Conservation (phyloP, 1,140 invertebrate genomes). For the Leptinotarsa undecemlineata region DNA sequence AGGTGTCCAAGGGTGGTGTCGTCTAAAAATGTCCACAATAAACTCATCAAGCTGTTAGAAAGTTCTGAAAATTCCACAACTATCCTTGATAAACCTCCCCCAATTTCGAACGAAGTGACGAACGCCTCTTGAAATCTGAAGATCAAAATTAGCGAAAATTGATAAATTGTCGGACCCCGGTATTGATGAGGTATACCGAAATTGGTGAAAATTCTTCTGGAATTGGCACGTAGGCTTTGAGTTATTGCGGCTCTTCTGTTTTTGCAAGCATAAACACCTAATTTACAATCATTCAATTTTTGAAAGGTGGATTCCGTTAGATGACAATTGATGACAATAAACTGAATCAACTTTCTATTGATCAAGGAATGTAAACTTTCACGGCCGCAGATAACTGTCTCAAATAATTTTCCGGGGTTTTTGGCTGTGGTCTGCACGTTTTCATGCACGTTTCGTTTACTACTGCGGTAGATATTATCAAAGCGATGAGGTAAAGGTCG, state of each 20-base stretch:
- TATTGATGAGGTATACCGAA: constrained; percentile 42
- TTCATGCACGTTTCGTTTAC: too few species aligned
- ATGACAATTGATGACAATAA: too few species aligned
- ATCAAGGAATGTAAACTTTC: too few species aligned
- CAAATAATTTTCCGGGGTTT: too few species aligned
- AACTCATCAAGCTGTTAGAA: constrained; percentile 51
- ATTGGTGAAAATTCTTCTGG: constrained; percentile 19
- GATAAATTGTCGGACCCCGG: constrained; percentile 35
- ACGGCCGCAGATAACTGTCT: too few species aligned
- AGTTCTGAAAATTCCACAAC: constrained; percentile 33
- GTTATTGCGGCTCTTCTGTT: constrained; percentile 36
- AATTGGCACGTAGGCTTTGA: constrained; percentile 40
- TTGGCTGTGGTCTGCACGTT: too few species aligned
- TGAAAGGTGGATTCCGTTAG: background rate
- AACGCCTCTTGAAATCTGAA: constrained; percentile 49
- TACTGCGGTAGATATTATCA: too few species aligned
- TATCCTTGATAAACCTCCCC: constrained; percentile 35
- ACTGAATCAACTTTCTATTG: too few species aligned
- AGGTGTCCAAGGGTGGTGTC: constrained; percentile 63
- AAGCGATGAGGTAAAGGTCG: too few species aligned
- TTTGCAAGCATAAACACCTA: constrained; percentile 44
- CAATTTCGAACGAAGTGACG: constrained; percentile 46
- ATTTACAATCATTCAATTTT: background rate
- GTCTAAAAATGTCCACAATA: constrained; percentile 60
- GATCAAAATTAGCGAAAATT: constrained; percentile 42